These are phyloP conservation scores for Apus apus DNA, from an alignment of 2,113 vertebrate species.

Conservation along the genomic window DNA sequence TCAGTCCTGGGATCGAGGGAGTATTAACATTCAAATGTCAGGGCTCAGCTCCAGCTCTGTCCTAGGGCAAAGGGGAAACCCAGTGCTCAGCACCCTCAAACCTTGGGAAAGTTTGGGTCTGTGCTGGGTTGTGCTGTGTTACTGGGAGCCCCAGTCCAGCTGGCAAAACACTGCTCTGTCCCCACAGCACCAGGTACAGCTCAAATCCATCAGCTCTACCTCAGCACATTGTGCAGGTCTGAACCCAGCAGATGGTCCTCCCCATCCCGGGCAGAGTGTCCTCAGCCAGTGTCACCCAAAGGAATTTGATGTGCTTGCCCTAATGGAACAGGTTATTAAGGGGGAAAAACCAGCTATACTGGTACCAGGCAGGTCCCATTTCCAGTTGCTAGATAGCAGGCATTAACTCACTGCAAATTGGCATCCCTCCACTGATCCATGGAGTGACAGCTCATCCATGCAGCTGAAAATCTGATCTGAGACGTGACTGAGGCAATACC, in stretches of 20 bases:
- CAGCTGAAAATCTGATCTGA: not conserved
- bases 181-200: not conserved
- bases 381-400: slow-evolving; percentile 33
- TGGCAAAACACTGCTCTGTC: not conserved
- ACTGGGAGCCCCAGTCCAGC: fast-evolving
- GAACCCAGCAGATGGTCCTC: not conserved
- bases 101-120: not conserved
- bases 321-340: slow-evolving; percentile 54
- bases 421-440: not conserved
- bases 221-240: not conserved
- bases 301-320: slow-evolving; percentile 65
- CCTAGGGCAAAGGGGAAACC: not conserved
- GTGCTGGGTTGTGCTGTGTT: not conserved
- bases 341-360: slow-evolving; percentile 50
- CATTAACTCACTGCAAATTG: not conserved
- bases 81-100: not conserved
- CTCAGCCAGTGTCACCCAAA: slow-evolving; percentile 15
- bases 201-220: not conserved
- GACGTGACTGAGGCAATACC: not conserved
- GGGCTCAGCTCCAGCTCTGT: not conserved
- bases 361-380: not conserved
- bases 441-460: not conserved
- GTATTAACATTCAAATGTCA: not conserved
- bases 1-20: not conserved
- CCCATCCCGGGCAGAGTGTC: not conserved